Percentiles rank a stretch among this genome's conserved stretches.
phyloP scores from a whole-genome alignment of 2,113 vertebrate species.

The Ariopsis seemanni region DNA sequence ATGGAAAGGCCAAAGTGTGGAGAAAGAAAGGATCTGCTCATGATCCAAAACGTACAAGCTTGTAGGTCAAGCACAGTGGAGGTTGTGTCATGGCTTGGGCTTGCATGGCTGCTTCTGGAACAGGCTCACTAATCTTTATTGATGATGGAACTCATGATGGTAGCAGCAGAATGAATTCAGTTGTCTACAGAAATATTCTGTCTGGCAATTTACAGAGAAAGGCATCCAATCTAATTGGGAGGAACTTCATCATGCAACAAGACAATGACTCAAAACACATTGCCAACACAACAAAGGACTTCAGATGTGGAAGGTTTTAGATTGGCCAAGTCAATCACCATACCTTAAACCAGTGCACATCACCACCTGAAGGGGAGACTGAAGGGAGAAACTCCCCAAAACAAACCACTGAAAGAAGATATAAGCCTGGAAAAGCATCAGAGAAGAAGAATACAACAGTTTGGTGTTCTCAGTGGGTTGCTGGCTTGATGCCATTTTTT shows the following conservation, averaged over 20 bases:
- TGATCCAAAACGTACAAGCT: not conserved
- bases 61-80: not conserved
- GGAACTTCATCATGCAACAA: not conserved
- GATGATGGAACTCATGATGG: not conserved
- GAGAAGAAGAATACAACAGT: too few species aligned
- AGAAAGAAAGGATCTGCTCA: not conserved
- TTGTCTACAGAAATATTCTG: not conserved
- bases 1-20: not conserved
- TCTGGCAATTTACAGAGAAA: not conserved
- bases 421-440: too few species aligned
- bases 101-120: not conserved
- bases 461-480: not conserved
- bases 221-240: not conserved
- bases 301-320: not conserved
- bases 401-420: too few species aligned
- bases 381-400: too few species aligned
- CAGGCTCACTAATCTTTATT: not conserved
- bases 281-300: not conserved
- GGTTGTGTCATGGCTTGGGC: not conserved
- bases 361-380: not conserved
- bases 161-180: not conserved
- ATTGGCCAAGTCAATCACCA: not conserved
- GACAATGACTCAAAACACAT: not conserved
- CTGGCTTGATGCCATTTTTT: not conserved
- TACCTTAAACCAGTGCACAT: not conserved